phyloP scores from a whole-genome alignment of 1,140 invertebrate species.

The Harlomillsia oculata region DNA sequence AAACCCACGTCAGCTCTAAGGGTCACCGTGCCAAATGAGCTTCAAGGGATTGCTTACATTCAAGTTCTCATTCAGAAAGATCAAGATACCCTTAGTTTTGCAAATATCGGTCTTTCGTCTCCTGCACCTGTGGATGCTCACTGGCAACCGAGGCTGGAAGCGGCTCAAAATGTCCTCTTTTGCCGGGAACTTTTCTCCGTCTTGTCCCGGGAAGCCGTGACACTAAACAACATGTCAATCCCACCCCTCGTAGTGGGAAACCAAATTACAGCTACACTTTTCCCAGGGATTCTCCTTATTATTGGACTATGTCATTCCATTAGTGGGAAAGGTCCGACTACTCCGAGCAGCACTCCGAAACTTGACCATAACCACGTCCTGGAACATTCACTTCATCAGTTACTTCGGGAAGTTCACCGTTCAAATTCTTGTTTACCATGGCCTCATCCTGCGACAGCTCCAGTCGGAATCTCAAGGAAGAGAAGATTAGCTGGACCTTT shows the following conservation, averaged over 20 bases:
- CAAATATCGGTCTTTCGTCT: constrained; percentile 57
- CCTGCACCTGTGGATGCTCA: constrained; percentile 53
- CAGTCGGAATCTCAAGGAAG: constrained; percentile 78
- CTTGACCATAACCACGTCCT: constrained; percentile 89
- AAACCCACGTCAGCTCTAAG: constrained; percentile 69
- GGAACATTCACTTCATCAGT: constrained; percentile 89
- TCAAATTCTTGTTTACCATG: constrained; percentile 85
- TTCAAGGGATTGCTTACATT: constrained; percentile 91
- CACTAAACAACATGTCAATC: constrained; percentile 71
- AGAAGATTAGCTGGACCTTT: constrained; percentile 80
- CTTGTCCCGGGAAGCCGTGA: constrained; percentile 86
- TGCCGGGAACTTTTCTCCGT: constrained; percentile 95
- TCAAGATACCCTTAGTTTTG: constrained; percentile 71
- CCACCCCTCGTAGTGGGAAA: constrained; percentile 95
- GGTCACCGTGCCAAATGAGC: constrained; percentile 82
- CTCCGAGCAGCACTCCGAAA: constrained; percentile 45
- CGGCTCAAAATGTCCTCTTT: constrained; percentile 92
- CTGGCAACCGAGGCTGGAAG: constrained; percentile 91
- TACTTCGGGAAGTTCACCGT: constrained; percentile 82
- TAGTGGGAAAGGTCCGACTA: constrained; percentile 37
- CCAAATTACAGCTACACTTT: constrained; percentile 87
- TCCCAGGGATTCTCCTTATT: constrained; percentile 78
- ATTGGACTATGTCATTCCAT: constrained; percentile 49
- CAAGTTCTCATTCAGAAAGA: constrained; percentile 89
- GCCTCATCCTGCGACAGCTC: constrained; percentile 85